phyloP scores from a whole-genome alignment of 64 coral and sea anemone genomes.

The Anthopleura sola region DNA sequence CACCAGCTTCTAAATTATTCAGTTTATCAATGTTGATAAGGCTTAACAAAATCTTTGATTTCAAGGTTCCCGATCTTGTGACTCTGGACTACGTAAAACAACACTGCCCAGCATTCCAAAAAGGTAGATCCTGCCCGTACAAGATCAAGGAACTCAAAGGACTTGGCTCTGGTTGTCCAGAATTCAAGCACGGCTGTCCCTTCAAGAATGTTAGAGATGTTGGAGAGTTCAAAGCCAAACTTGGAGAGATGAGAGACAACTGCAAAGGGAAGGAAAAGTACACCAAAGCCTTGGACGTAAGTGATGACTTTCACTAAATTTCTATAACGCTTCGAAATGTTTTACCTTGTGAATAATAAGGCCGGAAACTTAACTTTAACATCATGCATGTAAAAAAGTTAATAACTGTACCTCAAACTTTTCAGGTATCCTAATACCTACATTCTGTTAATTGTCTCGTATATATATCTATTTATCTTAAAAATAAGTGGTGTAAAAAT shows the following conservation, averaged over 20 bases:
- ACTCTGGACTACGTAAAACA: neutral
- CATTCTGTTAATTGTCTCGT: too few relatives aligned
- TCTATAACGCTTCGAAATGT: neutral
- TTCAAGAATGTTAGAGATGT: neutral
- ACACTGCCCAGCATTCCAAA: neutral
- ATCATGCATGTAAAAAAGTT: too few relatives aligned
- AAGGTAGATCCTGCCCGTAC: neutral
- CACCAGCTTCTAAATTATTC: neutral
- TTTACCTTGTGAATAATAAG: too few relatives aligned
- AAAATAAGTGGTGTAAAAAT: too few relatives aligned
- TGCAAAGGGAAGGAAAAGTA: conserved; percentile 6
- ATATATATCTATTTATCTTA: too few relatives aligned
- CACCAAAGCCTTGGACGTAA: neutral
- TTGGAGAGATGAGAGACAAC: conserved; percentile 3
- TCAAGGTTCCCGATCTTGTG: neutral
- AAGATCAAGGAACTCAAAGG: neutral
- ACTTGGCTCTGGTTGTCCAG: neutral
- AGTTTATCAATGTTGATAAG: neutral
- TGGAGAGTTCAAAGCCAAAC: conserved; percentile 14
- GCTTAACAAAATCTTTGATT: neutral
- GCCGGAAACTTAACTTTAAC: too few relatives aligned
- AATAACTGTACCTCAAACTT: too few relatives aligned
- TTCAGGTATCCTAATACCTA: too few relatives aligned
- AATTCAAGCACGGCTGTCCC: conserved; percentile 8
- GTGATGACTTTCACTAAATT: neutral